Base-by-base conservation (phyloP, 2,888 invertebrate species). In the Drosophila nigricruria region DNA sequence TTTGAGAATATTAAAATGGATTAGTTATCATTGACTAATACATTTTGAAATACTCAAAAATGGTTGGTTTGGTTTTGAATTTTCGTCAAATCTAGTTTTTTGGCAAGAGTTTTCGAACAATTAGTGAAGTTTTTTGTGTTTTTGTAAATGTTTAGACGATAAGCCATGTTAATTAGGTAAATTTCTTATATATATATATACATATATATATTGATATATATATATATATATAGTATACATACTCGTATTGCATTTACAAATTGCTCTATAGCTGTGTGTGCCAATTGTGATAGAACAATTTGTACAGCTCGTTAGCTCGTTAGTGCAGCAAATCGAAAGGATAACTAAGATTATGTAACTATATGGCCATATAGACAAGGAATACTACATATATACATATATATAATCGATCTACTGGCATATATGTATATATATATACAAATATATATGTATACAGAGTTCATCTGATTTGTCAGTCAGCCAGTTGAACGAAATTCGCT, bases 61-160 rank as follows among this genome's bases (percentile, higher is more conserved):
- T 89, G 79, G 88, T 87, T 89, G 89, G 87, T 87, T 87, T 90
- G 90, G 87, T 87, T 87, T 87, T 90, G 87, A 70, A 79, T 87
- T 87, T 89, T 87, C 83, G 59, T 34, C 42, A 10, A 71, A 56
- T 18, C 45, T 52, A 27, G 32, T 25, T 43, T 18, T 6, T 23
- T 32, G 50, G 25, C 25, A 45, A 4, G 1, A 16, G 45, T 25
- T 25, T 45, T 45, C 16, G 2, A 30, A 49, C 27, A 10, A 25
- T 49, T 49, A 49, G 49, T 4, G 14, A 49, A 20, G 30, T 32
- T 40, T 40, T 60, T 52, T 62, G 40, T 42, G 40, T 54, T 71
- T 70, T 64, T 78, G 65, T 78, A 73, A 78, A 81, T 78, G 77
- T 77, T 61, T 78, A 81, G 65, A 32, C 53, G 40, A 25, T 81